A percentile compares a stretch with the other conserved stretches of the same genome.
Conservation (phyloP, 2,888 invertebrate species). For the Brachypalpus laphriformis region DNA sequence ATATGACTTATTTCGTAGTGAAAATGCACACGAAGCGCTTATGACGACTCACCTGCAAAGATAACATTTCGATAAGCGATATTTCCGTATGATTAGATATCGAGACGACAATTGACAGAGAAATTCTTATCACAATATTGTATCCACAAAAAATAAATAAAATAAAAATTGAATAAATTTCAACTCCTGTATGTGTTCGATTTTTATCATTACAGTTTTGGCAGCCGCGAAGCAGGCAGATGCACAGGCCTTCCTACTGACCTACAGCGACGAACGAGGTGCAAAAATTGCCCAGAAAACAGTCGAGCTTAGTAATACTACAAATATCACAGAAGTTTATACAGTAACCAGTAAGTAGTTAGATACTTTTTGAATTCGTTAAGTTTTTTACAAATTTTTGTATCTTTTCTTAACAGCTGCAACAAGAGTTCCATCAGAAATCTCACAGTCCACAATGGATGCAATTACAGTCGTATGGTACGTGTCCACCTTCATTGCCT, state of each 20-base stretch:
- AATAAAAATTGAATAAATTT: slow-evolving; percentile 15
- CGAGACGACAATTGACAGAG: slow-evolving; percentile 10
- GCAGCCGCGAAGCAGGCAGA: slow-evolving; percentile 77
- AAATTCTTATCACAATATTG: slow-evolving; percentile 35
- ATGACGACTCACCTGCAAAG: neutral
- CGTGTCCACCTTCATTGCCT: slow-evolving; percentile 81
- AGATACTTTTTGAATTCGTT: neutral
- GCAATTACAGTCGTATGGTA: slow-evolving; percentile 82
- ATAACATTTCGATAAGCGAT: slow-evolving; percentile 21
- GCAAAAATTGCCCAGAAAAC: slow-evolving; percentile 41
- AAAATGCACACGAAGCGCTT: slow-evolving; percentile 11
- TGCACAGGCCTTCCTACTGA: slow-evolving; percentile 76
- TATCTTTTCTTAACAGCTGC: slow-evolving; percentile 26
- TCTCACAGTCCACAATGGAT: slow-evolving; percentile 82
- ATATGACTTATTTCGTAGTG: neutral
- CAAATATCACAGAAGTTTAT: slow-evolving; percentile 59
- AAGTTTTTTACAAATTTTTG: neutral
- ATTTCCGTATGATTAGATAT: slow-evolving; percentile 46
- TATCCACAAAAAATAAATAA: neutral
- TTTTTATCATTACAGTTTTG: slow-evolving; percentile 79
- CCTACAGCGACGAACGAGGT: slow-evolving; percentile 57
- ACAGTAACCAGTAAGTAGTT: slow-evolving; percentile 50
- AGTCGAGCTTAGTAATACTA: slow-evolving; percentile 28
- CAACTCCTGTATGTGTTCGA: slow-evolving; percentile 16
- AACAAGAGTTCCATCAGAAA: slow-evolving; percentile 69